These are phyloP conservation scores for Alectura lathami DNA, from an alignment of 2,113 vertebrate species.

Conservation along the genomic window DNA sequence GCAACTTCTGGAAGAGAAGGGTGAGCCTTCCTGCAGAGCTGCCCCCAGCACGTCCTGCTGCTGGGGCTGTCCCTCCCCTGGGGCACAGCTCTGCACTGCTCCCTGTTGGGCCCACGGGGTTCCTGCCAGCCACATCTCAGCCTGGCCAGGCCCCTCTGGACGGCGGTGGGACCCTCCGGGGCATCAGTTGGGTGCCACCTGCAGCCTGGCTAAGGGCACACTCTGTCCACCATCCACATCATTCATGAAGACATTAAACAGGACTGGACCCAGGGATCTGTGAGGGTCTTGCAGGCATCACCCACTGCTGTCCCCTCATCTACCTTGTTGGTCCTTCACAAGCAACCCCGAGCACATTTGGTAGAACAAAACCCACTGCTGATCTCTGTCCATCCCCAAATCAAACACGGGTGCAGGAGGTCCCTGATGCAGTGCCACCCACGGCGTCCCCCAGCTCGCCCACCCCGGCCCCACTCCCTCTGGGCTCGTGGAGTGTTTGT, in stretches of 20 bases:
- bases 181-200: no score
- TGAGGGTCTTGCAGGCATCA: fast-evolving
- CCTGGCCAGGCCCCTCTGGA: no score
- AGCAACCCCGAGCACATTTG: fast-evolving
- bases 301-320: background rate
- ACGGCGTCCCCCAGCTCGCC: background rate
- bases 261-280: no score
- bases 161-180: no score
- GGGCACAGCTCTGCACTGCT: no score
- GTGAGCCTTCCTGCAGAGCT: background rate
- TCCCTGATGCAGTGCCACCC: background rate
- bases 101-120: no score
- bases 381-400: background rate
- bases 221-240: no score
- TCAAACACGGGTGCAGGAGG: fast-evolving
- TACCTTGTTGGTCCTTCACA: background rate
- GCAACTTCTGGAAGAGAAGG: background rate
- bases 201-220: no score
- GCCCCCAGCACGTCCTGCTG: no score
- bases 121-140: no score
- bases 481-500: background rate
- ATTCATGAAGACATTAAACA: no score
- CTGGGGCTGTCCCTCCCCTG: no score
- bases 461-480: background rate
- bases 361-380: fast-evolving